Base-by-base conservation (phyloP, 2,113 vertebrate genomes). In the Ammodytes dubius region DNA sequence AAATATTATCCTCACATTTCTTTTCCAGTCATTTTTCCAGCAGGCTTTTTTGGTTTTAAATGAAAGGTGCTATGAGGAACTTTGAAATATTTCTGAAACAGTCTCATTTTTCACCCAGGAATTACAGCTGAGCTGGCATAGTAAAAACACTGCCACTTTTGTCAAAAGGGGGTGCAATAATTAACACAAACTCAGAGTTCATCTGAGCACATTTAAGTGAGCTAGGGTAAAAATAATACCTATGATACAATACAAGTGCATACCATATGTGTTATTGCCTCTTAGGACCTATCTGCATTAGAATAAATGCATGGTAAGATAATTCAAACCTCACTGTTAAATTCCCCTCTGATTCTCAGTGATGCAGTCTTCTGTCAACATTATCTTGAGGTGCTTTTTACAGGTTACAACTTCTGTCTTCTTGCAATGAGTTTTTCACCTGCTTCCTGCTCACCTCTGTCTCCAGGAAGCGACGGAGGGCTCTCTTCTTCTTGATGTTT, bases 401-500 rank as follows among this genome's bases (percentile, higher is more conserved):
- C 39, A 43, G 19, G 37, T n/a, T 27, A 40, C 14, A 4, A 27
- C 43, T 66, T 46, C 11, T 70, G 58, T 5, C 6, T 13, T 49
- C 13, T 52, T 6, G 3, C 4, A 13, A 19, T 57, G 12, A 11
- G 12, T 19, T 65, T 42, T 66, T 0, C 0, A 52, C 59, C 35
- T 10, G 2, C 14, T 35, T 6, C 19, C 9, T n/a, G 4, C 90
- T 96, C 79, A 99, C 98, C 97, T 99, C 98, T 11, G 98, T 99
- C 89, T 99, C 98, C 83, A 99, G 92, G 92, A 99, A 99, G 39
- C 98, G 95, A 6, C 98, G 91, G 45, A 99, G 91, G 0, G 98
- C 97, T 89, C 98, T 95, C 92, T 99, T 99, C 95, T 99, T 99
- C 91, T 97, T 99, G 84, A 99, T 99, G 93, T 97, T 98, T 74